These are phyloP conservation scores for Parapsyche elsis DNA, from an alignment of 1,140 invertebrate genomes.

Conservation along the genomic window DNA sequence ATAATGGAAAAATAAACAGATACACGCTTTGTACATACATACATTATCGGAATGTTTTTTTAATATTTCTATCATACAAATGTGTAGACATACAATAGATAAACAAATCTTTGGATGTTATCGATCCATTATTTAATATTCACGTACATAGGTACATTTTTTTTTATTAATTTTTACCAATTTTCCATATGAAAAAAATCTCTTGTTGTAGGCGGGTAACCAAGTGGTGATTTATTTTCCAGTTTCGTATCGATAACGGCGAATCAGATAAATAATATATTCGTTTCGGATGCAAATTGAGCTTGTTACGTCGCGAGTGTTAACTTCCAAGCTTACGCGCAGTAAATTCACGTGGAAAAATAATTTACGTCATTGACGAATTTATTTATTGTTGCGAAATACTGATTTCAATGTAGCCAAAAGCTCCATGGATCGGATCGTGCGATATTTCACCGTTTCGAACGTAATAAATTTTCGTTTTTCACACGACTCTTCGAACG, in stretches of 20 bases:
- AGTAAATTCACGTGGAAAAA: slow-evolving; percentile 30
- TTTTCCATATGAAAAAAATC: background rate
- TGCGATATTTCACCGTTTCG: slow-evolving; percentile 23
- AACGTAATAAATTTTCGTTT: slow-evolving; percentile 17
- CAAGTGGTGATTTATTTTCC: background rate
- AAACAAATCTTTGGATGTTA: background rate
- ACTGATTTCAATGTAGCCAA: background rate
- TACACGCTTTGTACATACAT: too few relatives aligned
- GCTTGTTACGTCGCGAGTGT: slow-evolving; percentile 14
- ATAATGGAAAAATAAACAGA: too few relatives aligned
- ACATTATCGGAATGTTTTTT: too few relatives aligned
- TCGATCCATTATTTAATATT: background rate
- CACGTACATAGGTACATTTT: background rate
- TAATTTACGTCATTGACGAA: slow-evolving; percentile 28
- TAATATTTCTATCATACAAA: too few relatives aligned
- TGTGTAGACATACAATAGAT: too few relatives aligned
- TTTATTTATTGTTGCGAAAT: slow-evolving; percentile 10
- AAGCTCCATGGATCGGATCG: background rate
- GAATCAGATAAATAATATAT: slow-evolving; percentile 2
- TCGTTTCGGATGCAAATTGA: slow-evolving; percentile 24
- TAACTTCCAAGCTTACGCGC: slow-evolving; percentile 33
- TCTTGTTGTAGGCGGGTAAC: background rate
- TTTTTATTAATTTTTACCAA: background rate
- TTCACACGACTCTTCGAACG: slow-evolving; percentile 20
- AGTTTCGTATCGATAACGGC: background rate